These are phyloP conservation scores for Scaeva pyrastri DNA, from an alignment of 2,888 invertebrate genomes.

Conservation along the genomic window DNA sequence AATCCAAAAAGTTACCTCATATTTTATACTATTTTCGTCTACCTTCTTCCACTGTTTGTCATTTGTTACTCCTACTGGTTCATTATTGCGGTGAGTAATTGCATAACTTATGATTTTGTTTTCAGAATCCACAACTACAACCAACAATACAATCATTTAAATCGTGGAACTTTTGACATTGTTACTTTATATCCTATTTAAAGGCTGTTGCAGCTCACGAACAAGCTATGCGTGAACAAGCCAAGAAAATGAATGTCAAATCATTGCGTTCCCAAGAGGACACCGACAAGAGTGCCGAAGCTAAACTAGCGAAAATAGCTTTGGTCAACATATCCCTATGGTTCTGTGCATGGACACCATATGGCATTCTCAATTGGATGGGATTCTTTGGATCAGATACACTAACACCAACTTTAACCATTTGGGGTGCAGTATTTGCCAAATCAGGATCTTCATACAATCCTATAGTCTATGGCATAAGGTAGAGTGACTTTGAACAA, in stretches of 20 bases:
- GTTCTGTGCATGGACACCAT: slow-evolving; percentile 97
- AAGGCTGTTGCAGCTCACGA: slow-evolving; percentile 93
- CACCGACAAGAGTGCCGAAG: slow-evolving; percentile 92
- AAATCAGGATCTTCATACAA: slow-evolving; percentile 96
- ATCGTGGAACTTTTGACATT: too few relatives aligned
- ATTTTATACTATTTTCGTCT: slow-evolving; percentile 91
- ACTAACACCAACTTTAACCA: slow-evolving; percentile 91
- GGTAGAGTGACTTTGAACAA: slow-evolving; percentile 85
- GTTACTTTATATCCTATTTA: background rate
- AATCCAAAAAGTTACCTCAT: slow-evolving; percentile 91
- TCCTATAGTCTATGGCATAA: slow-evolving; percentile 95
- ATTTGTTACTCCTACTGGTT: slow-evolving; percentile 95
- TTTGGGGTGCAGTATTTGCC: slow-evolving; percentile 96
- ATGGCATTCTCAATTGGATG: slow-evolving; percentile 91
- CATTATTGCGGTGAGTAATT: slow-evolving; percentile 89
- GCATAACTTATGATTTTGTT: background rate
- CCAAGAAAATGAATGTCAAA: slow-evolving; percentile 97
- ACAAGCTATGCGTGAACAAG: slow-evolving; percentile 94
- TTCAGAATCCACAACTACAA: background rate
- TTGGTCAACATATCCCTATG: slow-evolving; percentile 95
- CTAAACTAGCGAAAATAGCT: slow-evolving; percentile 95
- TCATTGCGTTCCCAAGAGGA: slow-evolving; percentile 92
- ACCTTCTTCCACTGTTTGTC: slow-evolving; percentile 90
- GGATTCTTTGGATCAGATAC: slow-evolving; percentile 91
- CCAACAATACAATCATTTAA: too few relatives aligned